These are phyloP conservation scores for Acanthacorydalis orientalis DNA, from an alignment of 2,888 invertebrate genomes.

Conservation along the genomic window DNA sequence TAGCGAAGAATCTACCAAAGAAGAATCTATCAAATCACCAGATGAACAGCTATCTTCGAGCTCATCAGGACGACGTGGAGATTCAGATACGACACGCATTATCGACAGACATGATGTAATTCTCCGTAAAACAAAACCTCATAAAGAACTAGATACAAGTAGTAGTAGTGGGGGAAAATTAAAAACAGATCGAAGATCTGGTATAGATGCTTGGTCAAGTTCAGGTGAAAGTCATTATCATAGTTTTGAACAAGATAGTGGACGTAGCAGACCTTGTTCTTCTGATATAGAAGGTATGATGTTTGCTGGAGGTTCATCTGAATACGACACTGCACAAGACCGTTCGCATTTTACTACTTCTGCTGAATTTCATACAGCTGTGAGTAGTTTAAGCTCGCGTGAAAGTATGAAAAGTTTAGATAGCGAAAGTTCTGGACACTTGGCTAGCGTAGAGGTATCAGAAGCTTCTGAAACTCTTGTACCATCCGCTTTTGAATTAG, in stretches of 20 bases:
- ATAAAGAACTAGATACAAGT: conserved; percentile 22
- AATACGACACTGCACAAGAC: conserved; percentile 75
- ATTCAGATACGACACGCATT: conserved; percentile 18
- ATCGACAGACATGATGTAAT: conserved; percentile 21
- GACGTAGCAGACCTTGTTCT: conserved; percentile 61
- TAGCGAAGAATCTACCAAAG: conserved; percentile 28
- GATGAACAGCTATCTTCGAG: conserved; percentile 33
- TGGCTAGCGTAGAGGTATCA: conserved; percentile 79
- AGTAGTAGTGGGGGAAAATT: conserved; percentile 22
- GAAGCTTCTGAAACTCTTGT: conserved; percentile 87
- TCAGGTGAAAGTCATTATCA: conserved; percentile 82
- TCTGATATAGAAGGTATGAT: conserved; percentile 73
- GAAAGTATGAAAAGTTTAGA: conserved; percentile 83
- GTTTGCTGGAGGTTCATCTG: conserved; percentile 62
- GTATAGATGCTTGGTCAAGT: conserved; percentile 66
- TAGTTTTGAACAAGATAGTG: conserved; percentile 65
- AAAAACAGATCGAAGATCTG: conserved; percentile 48
- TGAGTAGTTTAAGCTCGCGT: conserved; percentile 71
- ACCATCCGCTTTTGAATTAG: conserved; percentile 71
- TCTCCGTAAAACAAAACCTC: conserved; percentile 20
- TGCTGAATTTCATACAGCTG: conserved; percentile 74
- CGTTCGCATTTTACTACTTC: conserved; percentile 51
- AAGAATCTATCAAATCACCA: conserved; percentile 29
- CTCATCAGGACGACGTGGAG: conserved; percentile 22
- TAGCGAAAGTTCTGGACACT: conserved; percentile 75